These are phyloP conservation scores for Salarias fasciatus DNA, from an alignment of 2,797 vertebrate genomes.

Conservation along the genomic window DNA sequence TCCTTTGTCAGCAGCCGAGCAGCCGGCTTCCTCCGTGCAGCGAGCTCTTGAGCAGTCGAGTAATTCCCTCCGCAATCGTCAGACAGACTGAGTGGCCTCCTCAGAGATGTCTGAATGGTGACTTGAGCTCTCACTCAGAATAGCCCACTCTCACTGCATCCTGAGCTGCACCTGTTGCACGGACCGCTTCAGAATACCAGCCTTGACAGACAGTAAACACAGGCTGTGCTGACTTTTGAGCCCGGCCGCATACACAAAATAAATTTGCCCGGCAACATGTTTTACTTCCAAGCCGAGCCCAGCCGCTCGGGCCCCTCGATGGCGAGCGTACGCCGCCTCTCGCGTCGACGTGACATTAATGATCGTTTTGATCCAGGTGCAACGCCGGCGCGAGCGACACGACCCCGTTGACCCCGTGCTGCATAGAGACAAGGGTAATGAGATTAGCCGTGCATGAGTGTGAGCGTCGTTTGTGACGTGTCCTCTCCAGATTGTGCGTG, in stretches of 20 bases:
- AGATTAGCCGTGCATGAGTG: slow-evolving; percentile 74
- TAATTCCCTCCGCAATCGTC: slow-evolving; percentile 42
- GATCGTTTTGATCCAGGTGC: slow-evolving; percentile 42
- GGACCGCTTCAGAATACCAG: slow-evolving; percentile 43
- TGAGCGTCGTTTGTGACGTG: slow-evolving; percentile 72
- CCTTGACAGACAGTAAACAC: slow-evolving; percentile 62
- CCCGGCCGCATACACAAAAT: slow-evolving; percentile 37
- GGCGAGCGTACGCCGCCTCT: slow-evolving; percentile 31
- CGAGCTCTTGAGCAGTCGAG: slow-evolving; percentile 38
- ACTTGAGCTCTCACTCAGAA: slow-evolving; percentile 56
- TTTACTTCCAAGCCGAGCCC: slow-evolving; percentile 18
- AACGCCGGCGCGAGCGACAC: slow-evolving; percentile 33
- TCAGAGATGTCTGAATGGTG: slow-evolving; percentile 47
- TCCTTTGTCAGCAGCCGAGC: no score
- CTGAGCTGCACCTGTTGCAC: slow-evolving; percentile 66
- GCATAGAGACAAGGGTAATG: slow-evolving; percentile 77
- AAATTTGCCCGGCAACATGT: slow-evolving; percentile 55
- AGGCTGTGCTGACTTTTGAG: slow-evolving; percentile 32
- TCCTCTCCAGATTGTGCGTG: slow-evolving; percentile 62
- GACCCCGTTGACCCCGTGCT: slow-evolving; percentile 70
- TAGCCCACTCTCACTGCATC: slow-evolving; percentile 50
- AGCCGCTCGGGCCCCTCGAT: slow-evolving; percentile 30
- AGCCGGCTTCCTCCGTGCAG: no score
- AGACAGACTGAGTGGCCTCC: slow-evolving; percentile 30
- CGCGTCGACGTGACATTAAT: slow-evolving; percentile 50